phyloP scores from a whole-genome alignment of 1,140 invertebrate species.

The Eulimnadia texana region DNA sequence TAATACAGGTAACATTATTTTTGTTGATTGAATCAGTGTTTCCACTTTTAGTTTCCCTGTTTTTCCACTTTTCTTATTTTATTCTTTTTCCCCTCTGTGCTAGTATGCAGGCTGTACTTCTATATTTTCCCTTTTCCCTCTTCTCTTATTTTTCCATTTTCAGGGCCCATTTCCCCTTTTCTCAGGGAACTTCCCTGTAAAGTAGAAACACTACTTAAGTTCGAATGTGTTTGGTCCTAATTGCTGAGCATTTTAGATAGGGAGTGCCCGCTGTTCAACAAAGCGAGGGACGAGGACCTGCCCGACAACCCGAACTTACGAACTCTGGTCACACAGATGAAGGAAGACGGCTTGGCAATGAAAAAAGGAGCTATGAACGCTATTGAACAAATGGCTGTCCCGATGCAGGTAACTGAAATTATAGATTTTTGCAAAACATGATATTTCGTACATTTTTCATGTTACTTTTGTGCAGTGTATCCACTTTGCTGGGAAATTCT shows the following conservation, averaged over 20 bases:
- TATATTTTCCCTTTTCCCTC: no score
- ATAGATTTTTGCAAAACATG: conserved; percentile 8
- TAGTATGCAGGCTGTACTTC: background rate
- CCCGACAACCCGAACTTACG: conserved; percentile 41
- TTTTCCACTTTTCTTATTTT: conserved; percentile 1
- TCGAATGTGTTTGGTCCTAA: no score
- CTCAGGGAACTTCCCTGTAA: no score
- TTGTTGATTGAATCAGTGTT: background rate
- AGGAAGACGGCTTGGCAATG: conserved; percentile 75
- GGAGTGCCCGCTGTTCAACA: conserved; percentile 84
- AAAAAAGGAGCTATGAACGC: conserved; percentile 55
- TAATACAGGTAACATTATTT: conserved; percentile 69
- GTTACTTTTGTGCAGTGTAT: no score
- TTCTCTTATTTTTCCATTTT: no score
- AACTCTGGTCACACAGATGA: conserved; percentile 73
- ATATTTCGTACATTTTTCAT: conserved; percentile 12
- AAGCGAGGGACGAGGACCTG: conserved; percentile 40
- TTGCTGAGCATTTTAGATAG: conserved; percentile 43
- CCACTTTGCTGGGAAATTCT: no score
- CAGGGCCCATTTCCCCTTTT: no score
- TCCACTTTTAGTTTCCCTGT: background rate
- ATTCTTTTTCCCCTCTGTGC: background rate
- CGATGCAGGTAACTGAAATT: conserved; percentile 27
- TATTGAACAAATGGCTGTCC: conserved; percentile 38
- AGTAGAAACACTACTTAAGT: no score